phyloP scores from a whole-genome alignment of 2,113 vertebrate genomes.

The Leuciscus idus region DNA sequence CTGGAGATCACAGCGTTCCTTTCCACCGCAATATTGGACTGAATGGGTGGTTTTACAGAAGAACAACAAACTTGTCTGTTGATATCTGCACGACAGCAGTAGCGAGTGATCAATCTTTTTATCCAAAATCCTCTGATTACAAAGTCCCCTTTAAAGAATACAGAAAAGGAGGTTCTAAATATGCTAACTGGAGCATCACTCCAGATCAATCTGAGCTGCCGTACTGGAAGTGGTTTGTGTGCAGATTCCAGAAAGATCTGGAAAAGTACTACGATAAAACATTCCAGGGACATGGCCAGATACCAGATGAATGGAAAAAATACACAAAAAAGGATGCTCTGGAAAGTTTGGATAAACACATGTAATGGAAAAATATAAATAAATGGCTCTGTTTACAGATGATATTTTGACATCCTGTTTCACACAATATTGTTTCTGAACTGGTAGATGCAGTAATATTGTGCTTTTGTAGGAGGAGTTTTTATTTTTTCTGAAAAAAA shows the following conservation, averaged over 20 bases:
- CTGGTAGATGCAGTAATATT: too few relatives aligned
- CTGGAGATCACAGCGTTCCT: slow-evolving; percentile 13
- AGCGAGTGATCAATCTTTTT: neutral
- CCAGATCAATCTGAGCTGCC: neutral
- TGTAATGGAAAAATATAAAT: neutral
- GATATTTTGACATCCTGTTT: too few relatives aligned
- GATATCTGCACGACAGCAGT: neutral
- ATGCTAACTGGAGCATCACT: neutral
- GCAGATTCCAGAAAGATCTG: neutral
- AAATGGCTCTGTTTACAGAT: neutral
- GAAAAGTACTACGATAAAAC: neutral
- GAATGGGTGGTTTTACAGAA: neutral
- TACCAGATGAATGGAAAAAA: neutral
- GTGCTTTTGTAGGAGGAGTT: too few relatives aligned
- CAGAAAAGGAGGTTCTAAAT: neutral
- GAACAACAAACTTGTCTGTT: neutral
- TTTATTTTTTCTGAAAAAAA: neutral
- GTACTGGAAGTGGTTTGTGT: slow-evolving; percentile 1
- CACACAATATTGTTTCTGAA: too few relatives aligned
- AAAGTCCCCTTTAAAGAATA: neutral
- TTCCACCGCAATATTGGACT: neutral
- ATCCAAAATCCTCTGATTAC: neutral
- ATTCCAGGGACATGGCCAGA: neutral
- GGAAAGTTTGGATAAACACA: neutral
- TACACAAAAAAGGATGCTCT: neutral